Percentiles rank a stretch among this genome's conserved stretches.
phyloP scores from a whole-genome alignment of 2,888 invertebrate species.

The Mimachlamys varia region DNA sequence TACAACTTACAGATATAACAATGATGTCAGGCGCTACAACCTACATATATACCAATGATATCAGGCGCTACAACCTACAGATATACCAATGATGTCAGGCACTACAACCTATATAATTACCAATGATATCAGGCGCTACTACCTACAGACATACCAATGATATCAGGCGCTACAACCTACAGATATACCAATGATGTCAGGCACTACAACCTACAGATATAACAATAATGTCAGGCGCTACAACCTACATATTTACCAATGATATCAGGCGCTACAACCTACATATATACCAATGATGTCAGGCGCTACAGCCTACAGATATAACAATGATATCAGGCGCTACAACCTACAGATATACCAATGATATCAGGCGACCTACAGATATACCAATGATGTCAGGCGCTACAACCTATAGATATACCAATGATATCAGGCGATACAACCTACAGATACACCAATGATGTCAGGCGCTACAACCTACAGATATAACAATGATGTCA shows the following conservation, averaged over 20 bases:
- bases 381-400: not conserved
- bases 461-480: not conserved
- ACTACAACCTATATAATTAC: not conserved
- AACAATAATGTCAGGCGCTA: not conserved
- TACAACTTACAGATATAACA: not conserved
- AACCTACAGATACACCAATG: not conserved
- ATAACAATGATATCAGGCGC: not conserved
- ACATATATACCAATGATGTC: too few relatives aligned
- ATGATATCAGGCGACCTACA: not conserved
- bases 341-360: not conserved
- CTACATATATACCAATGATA: too few relatives aligned
- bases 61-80: too few relatives aligned
- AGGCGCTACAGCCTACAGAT: too few relatives aligned
- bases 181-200: not conserved
- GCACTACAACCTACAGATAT: not conserved
- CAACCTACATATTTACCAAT: not conserved
- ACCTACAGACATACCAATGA: not conserved
- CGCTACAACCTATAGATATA: too few relatives aligned
- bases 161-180: too few relatives aligned
- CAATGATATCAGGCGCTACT: not conserved
- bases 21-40: too few relatives aligned
- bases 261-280: too few relatives aligned
- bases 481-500: not conserved
- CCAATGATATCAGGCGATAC: not conserved
- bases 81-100: not conserved